Percentiles rank a stretch among this genome's conserved stretches.
phyloP scores from a whole-genome alignment of 2,113 vertebrate species.

The Megaceryle maxima region DNA sequence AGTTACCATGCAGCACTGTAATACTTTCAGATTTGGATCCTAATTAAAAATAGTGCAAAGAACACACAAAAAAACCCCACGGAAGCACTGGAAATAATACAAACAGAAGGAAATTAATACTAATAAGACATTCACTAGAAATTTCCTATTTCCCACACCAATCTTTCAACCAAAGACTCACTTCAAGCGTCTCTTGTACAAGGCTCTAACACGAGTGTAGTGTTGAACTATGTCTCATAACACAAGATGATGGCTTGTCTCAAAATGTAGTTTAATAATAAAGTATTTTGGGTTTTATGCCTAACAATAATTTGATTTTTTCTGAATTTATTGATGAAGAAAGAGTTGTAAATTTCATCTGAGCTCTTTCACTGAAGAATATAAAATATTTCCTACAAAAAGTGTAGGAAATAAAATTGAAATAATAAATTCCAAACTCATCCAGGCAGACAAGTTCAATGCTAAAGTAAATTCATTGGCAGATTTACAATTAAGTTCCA shows the following conservation, averaged over 20 bases:
- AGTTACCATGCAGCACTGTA: background rate
- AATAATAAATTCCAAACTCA: constrained; percentile 68
- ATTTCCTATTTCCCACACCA: background rate
- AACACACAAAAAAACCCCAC: background rate
- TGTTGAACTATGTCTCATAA: background rate
- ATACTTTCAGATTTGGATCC: background rate
- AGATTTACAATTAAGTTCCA: constrained; percentile 74
- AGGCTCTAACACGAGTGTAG: background rate
- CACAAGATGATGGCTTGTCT: background rate
- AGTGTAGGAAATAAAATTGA: constrained; percentile 64
- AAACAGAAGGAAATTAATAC: background rate
- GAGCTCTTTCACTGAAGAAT: constrained; percentile 38
- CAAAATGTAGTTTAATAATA: constrained; percentile 17
- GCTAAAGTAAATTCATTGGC: constrained; percentile 56
- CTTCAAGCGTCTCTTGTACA: background rate
- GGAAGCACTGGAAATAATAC: background rate
- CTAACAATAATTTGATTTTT: constrained; percentile 31
- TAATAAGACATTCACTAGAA: background rate
- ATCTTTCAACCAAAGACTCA: background rate
- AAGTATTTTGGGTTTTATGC: background rate
- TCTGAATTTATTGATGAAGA: constrained; percentile 6
- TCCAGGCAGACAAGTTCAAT: background rate
- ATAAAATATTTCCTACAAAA: constrained; percentile 42
- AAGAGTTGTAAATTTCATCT: constrained; percentile 6
- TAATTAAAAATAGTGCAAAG: background rate